phyloP scores from a whole-genome alignment of 2,797 vertebrate species.

The Enteromius thamalakanensis region DNA sequence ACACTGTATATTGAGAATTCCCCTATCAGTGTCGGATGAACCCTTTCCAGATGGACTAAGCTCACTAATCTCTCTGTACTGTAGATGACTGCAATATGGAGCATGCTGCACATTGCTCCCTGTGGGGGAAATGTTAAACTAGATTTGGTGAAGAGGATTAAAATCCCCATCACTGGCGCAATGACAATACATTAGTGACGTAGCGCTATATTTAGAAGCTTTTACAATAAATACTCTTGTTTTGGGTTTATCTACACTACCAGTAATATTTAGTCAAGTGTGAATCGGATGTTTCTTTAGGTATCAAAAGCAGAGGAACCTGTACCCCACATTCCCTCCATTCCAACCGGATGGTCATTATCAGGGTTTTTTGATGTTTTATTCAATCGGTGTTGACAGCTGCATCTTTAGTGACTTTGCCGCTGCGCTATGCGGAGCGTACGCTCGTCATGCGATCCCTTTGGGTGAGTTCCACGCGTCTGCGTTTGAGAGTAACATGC shows the following conservation, averaged over 20 bases:
- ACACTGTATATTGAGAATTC: conserved; percentile 46
- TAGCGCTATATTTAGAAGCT: conserved; percentile 14
- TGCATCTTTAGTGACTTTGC: conserved; percentile 45
- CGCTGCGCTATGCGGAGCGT: conserved; percentile 17
- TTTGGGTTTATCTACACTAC: conserved; percentile 1
- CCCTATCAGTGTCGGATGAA: conserved; percentile 40
- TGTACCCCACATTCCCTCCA: background rate
- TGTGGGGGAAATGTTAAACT: conserved; percentile 36
- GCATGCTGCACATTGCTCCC: conserved; percentile 19
- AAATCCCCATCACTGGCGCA: conserved; percentile 28
- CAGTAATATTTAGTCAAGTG: conserved; percentile 6
- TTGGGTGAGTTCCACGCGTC: conserved; percentile 38
- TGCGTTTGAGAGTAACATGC: conserved; percentile 42
- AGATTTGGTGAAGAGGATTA: conserved; percentile 45
- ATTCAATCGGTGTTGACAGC: conserved; percentile 29
- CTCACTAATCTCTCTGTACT: conserved; percentile 49
- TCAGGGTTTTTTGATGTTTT: conserved; percentile 13
- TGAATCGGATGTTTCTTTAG: background rate
- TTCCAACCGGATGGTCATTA: background rate
- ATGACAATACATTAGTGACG: conserved; percentile 22
- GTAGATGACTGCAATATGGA: conserved; percentile 48
- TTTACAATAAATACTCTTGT: conserved; percentile 17
- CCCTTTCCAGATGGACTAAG: conserved; percentile 50
- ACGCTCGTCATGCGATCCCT: conserved; percentile 39
- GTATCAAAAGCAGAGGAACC: background rate